Conservation (phyloP, 2,797 vertebrate genomes). For the Gymnothorax javanicus region DNA sequence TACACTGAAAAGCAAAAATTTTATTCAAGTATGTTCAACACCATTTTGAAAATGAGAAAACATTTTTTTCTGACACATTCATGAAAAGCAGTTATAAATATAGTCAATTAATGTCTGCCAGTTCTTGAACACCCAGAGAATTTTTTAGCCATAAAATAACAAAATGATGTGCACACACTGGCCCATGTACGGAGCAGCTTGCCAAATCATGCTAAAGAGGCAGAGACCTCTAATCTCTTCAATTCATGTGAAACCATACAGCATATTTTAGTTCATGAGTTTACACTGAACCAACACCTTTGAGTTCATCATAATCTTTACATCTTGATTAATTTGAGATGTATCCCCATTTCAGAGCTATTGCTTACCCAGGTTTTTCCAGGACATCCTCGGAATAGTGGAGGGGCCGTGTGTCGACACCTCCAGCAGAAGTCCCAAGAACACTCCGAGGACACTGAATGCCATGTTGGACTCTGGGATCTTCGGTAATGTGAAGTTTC, state of each 20-base stretch:
- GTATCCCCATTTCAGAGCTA: not conserved
- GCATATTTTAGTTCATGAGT: too few species aligned
- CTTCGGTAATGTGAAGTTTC: constrained; percentile 77
- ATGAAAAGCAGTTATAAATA: too few species aligned
- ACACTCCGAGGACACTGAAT: constrained; percentile 67
- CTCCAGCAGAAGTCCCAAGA: constrained; percentile 77
- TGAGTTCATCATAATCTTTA: not conserved
- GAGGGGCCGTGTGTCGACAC: constrained; percentile 81
- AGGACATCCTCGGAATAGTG: constrained; percentile 83
- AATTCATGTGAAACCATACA: too few species aligned
- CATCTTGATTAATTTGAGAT: not conserved
- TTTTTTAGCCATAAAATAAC: not conserved
- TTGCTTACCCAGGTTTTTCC: constrained; percentile 85
- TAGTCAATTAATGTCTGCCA: too few species aligned
- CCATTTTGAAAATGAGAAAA: not conserved
- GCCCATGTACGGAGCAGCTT: not conserved
- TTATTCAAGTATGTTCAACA: not conserved
- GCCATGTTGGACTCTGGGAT: constrained; percentile 70
- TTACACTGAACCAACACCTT: not conserved
- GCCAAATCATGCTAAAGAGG: too few species aligned
- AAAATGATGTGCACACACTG: not conserved
- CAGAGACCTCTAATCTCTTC: too few species aligned
- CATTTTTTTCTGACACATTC: not conserved
- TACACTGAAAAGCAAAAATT: not conserved
- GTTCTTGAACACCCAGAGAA: not conserved